Evolutionary conservation across 2,888 invertebrate species (phyloP).

Genomic region (Drosophila engyochracea): DNA sequence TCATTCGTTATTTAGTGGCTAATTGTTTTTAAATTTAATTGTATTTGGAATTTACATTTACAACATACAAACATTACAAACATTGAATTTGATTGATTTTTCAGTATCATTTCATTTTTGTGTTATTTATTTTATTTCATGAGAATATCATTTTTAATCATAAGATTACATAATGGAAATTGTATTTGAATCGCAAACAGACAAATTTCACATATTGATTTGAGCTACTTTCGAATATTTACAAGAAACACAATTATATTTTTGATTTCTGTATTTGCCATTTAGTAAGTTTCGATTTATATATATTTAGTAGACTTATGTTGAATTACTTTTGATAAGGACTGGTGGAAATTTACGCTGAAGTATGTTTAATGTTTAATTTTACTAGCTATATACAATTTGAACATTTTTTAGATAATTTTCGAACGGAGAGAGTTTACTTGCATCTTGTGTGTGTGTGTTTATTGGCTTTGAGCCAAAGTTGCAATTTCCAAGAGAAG

Average conservation of each 20-base stretch:
- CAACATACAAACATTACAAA: slow-evolving; percentile 80
- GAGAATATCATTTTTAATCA: slow-evolving; percentile 47
- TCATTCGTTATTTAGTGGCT: slow-evolving; percentile 53
- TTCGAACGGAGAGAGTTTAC: slow-evolving; percentile 35
- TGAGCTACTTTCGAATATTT: slow-evolving; percentile 64
- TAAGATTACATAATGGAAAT: slow-evolving; percentile 55
- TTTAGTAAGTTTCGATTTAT: slow-evolving; percentile 26
- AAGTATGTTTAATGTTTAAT: slow-evolving; percentile 48
- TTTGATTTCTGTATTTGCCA: slow-evolving; percentile 38
- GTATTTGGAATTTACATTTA: slow-evolving; percentile 53
- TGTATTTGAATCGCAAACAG: slow-evolving; percentile 67
- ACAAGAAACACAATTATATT: slow-evolving; percentile 52
- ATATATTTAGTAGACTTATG: slow-evolving; percentile 28
- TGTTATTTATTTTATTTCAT: slow-evolving; percentile 50
- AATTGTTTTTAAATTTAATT: slow-evolving; percentile 41
- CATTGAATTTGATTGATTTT: slow-evolving; percentile 62
- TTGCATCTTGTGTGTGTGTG: slow-evolving; percentile 2
- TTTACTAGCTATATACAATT: slow-evolving; percentile 71
- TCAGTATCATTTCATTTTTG: slow-evolving; percentile 15
- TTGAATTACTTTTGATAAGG: slow-evolving; percentile 48
- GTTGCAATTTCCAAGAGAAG: slow-evolving; percentile 37
- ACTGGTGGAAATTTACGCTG: slow-evolving; percentile 53
- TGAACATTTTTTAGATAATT: slow-evolving; percentile 18
- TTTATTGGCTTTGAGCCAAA: slow-evolving; percentile 65
- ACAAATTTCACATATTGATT: slow-evolving; percentile 48